phyloP scores from a whole-genome alignment of 2,113 vertebrate species.

The Hippolais icterina region DNA sequence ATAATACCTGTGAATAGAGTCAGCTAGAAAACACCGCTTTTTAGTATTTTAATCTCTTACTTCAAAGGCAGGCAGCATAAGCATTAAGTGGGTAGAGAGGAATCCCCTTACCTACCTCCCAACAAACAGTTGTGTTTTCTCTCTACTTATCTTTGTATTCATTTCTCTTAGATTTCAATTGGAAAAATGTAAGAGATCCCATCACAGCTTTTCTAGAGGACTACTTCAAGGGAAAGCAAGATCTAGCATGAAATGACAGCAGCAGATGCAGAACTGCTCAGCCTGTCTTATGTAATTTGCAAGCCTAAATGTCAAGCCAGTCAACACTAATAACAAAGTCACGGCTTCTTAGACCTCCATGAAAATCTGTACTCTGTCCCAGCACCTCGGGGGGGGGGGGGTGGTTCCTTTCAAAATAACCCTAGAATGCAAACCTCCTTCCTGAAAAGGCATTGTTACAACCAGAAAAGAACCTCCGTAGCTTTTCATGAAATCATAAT shows the following conservation, averaged over 20 bases:
- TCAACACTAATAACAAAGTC: not conserved
- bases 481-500: not conserved
- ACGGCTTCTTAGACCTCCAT: not conserved
- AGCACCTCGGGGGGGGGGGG: not conserved
- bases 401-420: not conserved
- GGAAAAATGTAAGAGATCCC: not conserved
- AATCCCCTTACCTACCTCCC: not conserved
- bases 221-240: not conserved
- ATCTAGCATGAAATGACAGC: not conserved
- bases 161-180: not conserved
- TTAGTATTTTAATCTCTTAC: not conserved
- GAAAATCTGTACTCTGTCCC: not conserved
- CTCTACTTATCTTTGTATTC: not conserved
- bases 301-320: not conserved
- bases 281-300: not conserved
- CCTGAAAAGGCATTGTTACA: not conserved
- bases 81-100: not conserved
- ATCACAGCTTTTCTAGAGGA: not conserved
- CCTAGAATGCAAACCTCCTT: not conserved
- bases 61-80: not conserved
- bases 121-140: not conserved
- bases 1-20: not conserved
- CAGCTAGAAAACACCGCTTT: not conserved
- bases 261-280: not conserved
- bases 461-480: not conserved